Conservation (phyloP, 1,140 invertebrate genomes). For the Leptopilina clavipes region DNA sequence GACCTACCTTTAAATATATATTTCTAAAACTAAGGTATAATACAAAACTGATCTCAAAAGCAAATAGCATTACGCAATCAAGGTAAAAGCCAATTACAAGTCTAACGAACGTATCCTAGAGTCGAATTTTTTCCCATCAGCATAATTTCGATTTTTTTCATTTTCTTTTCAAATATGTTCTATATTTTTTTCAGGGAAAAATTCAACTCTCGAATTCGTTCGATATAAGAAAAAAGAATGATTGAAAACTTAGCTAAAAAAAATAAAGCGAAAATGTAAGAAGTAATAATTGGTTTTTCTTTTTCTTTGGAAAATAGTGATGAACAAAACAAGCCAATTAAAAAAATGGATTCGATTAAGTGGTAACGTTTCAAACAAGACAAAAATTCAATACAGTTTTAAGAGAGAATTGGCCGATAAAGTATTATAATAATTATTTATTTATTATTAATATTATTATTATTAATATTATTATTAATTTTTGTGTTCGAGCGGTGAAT, state of each 20-base stretch:
- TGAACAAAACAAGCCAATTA: constrained; percentile 63
- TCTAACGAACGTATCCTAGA: constrained; percentile 70
- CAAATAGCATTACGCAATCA: constrained; percentile 76
- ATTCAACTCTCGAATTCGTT: constrained; percentile 53
- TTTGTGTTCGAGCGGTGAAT: constrained; percentile 71
- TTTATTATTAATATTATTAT: too few relatives aligned
- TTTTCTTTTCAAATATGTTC: neutral
- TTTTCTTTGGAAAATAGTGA: constrained; percentile 53
- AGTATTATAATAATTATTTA: neutral
- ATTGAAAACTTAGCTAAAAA: constrained; percentile 66
- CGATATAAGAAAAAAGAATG: constrained; percentile 52
- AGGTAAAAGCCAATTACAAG: constrained; percentile 74
- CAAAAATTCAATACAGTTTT: constrained; percentile 54
- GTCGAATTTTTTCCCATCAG: constrained; percentile 45
- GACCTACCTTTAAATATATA: constrained; percentile 69
- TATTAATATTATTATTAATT: too few relatives aligned
- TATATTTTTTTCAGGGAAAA: neutral
- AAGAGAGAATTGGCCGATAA: constrained; percentile 57
- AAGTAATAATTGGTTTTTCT: constrained; percentile 56
- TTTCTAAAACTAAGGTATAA: constrained; percentile 73
- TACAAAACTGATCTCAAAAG: constrained; percentile 74
- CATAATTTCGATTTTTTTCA: too few relatives aligned
- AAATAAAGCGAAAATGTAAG: constrained; percentile 64
- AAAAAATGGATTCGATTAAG: constrained; percentile 58
- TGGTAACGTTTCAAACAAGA: constrained; percentile 56